Conservation (phyloP, 2,113 vertebrate species). For the Platycercus adscitus region DNA sequence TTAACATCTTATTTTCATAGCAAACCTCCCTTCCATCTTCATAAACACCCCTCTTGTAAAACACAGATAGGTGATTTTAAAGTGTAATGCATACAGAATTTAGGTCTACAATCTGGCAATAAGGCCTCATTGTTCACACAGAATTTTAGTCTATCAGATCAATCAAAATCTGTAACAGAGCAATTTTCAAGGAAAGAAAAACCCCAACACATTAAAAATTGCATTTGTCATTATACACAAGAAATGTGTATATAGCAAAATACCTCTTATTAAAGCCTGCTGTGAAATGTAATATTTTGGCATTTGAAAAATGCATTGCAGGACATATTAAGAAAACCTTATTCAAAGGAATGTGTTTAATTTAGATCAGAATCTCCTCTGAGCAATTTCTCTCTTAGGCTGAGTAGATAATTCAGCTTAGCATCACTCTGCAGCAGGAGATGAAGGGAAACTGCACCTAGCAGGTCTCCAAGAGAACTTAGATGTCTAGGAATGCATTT, state of each 20-base stretch:
- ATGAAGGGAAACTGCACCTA: constrained; percentile 11
- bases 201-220: background rate
- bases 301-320: constrained; percentile 55
- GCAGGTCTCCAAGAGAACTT: background rate
- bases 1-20: background rate
- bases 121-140: constrained; percentile 29
- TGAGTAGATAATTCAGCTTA: constrained; percentile 13
- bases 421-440: constrained; percentile 14
- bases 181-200: constrained; percentile 12
- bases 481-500: background rate
- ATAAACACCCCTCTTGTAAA: background rate
- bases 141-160: constrained; percentile 29
- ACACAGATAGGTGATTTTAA: background rate
- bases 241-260: constrained; percentile 36
- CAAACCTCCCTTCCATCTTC: background rate
- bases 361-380: constrained; percentile 39
- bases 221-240: constrained; percentile 30
- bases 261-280: constrained; percentile 46
- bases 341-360: constrained; percentile 20
- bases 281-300: constrained; percentile 40
- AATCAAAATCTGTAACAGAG: constrained; percentile 26
- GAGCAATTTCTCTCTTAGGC: background rate
- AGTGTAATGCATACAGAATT: background rate
- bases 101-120: background rate
- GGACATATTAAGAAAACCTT: background rate